These are phyloP conservation scores for Hippoglossus stenolepis DNA, from an alignment of 2,113 vertebrate species.

Conservation along the genomic window DNA sequence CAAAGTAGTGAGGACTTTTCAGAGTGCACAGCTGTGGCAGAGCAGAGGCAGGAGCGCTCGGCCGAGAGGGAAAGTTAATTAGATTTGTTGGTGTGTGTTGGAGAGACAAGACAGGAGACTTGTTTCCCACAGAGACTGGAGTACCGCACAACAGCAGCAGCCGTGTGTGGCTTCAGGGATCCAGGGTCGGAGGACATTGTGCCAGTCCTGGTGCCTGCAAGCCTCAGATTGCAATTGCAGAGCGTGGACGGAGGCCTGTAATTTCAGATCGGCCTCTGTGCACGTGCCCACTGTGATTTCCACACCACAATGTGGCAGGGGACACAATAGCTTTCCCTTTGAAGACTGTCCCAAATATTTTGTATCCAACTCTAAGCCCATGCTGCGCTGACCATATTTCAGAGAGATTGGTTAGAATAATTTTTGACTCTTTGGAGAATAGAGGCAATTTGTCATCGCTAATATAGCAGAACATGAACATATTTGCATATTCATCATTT, in stretches of 20 bases:
- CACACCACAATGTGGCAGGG: constrained; percentile 62
- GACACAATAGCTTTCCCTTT: constrained; percentile 66
- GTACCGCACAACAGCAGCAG: constrained; percentile 40
- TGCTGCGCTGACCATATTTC: constrained; percentile 56
- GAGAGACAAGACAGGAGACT: constrained; percentile 60
- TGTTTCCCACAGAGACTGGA: constrained; percentile 50
- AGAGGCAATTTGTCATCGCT: constrained; percentile 48
- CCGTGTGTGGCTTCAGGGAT: constrained; percentile 35
- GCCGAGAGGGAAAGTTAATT: constrained; percentile 60
- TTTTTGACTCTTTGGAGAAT: constrained; percentile 42
- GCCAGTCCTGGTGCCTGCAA: constrained; percentile 73
- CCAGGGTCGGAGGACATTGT: constrained; percentile 42
- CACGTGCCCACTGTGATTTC: constrained; percentile 68
- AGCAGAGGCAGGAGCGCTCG: constrained; percentile 19
- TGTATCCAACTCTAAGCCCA: constrained; percentile 44
- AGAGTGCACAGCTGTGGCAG: constrained; percentile 30
- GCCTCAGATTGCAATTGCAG: constrained; percentile 62
- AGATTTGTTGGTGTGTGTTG: constrained; percentile 57
- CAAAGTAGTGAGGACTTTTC: constrained; percentile 33
- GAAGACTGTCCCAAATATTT: constrained; percentile 54
- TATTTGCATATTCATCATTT: constrained; percentile 55
- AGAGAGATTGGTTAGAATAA: constrained; percentile 45
- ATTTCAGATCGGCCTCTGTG: constrained; percentile 61
- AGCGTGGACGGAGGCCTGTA: constrained; percentile 59
- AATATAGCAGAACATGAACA: constrained; percentile 43